Conservation (phyloP, 2,888 invertebrate genomes). For the Tholera decimalis region DNA sequence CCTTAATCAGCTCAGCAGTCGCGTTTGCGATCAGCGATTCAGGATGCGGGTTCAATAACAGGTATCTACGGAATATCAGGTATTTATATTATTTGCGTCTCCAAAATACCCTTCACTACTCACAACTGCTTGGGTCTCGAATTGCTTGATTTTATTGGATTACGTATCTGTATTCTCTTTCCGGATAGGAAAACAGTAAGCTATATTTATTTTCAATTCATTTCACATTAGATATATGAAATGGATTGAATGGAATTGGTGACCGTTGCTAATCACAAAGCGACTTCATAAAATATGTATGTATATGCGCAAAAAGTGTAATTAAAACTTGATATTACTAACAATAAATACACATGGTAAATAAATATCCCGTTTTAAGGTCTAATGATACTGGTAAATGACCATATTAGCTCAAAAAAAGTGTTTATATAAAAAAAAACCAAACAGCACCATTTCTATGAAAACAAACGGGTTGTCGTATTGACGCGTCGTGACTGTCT, state of each 20-base stretch:
- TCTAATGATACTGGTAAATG: too few relatives aligned
- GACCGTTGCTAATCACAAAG: too few relatives aligned
- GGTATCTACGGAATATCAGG: not conserved
- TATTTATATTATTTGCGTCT: not conserved
- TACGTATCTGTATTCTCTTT: constrained; percentile 3
- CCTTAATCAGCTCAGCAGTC: too few relatives aligned
- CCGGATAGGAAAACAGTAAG: constrained; percentile 9
- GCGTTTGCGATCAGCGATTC: too few relatives aligned
- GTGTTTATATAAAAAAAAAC: too few relatives aligned
- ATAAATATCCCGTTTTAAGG: too few relatives aligned
- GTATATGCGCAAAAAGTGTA: too few relatives aligned
- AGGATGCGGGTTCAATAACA: not conserved
- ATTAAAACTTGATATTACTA: too few relatives aligned
- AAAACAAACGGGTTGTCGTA: not conserved
- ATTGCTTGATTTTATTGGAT: constrained; percentile 28
- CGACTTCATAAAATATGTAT: too few relatives aligned
- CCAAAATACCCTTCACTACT: not conserved
- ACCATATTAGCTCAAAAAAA: too few relatives aligned
- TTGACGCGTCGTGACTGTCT: not conserved
- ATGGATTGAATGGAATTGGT: constrained; percentile 33
- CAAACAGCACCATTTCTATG: not conserved
- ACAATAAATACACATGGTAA: too few relatives aligned
- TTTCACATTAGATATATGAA: constrained; percentile 14
- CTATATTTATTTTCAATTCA: too few relatives aligned
- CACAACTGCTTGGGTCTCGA: not conserved